phyloP scores from a whole-genome alignment of 2,888 invertebrate species.

The Dichetophora obliterata region DNA sequence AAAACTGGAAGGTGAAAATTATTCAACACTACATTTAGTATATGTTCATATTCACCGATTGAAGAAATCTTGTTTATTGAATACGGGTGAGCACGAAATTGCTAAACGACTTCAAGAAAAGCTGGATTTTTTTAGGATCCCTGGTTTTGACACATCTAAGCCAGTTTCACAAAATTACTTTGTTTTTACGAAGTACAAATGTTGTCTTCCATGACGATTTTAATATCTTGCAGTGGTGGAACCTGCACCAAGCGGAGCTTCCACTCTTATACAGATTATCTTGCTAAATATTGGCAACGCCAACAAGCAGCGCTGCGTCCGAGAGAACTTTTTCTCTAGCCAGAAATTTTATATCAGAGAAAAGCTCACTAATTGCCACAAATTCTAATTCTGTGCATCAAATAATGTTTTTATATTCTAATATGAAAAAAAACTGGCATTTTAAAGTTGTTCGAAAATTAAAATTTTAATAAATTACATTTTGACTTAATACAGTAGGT shows the following conservation, averaged over 20 bases:
- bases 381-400: constrained; percentile 18
- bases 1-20: constrained; percentile 33
- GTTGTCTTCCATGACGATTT: constrained; percentile 1
- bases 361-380: not conserved
- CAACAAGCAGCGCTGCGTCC: constrained; percentile 31
- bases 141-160: constrained; percentile 37
- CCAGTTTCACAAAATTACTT: no score
- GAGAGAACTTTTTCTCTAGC: constrained; percentile 16
- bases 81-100: constrained; percentile 25
- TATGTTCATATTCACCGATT: constrained; percentile 39
- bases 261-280: constrained; percentile 31
- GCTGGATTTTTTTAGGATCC: constrained; percentile 27
- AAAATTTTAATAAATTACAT: no score
- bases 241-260: constrained; percentile 14
- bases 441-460: no score
- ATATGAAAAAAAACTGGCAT: not conserved
- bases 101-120: constrained; percentile 40
- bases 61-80: constrained; percentile 31
- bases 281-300: constrained; percentile 35
- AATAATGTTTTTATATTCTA: constrained; percentile 34
- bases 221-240: constrained; percentile 27
- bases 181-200: not conserved
- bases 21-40: constrained; percentile 43
- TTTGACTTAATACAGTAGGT: no score
- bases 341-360: not conserved